Percentiles rank a stretch among this genome's conserved stretches.
Conservation (phyloP, 2,888 invertebrate species). For the Pocota personata region DNA sequence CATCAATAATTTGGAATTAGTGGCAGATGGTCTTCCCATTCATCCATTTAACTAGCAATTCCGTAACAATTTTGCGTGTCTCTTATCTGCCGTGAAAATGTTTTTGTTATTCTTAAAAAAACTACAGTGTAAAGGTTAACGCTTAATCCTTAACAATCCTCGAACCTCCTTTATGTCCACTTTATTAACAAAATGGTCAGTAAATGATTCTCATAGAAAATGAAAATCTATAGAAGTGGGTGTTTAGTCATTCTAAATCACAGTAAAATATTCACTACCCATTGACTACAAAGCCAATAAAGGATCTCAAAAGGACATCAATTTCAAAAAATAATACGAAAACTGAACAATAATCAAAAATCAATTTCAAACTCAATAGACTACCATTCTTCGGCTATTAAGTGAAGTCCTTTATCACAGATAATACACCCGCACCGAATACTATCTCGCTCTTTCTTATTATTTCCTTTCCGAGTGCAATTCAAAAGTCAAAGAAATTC, state of each 20-base stretch:
- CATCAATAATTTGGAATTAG: conserved; percentile 67
- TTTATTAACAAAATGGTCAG: conserved; percentile 51
- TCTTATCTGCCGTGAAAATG: conserved; percentile 44
- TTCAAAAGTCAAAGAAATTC: conserved; percentile 62
- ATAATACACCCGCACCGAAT: conserved; percentile 35
- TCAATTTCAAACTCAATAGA: conserved; percentile 76
- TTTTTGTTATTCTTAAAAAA: conserved; percentile 13
- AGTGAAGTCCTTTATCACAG: conserved; percentile 69
- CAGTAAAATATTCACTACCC: conserved; percentile 31
- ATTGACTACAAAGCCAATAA: conserved; percentile 52
- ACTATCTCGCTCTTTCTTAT: not conserved
- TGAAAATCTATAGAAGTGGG: conserved; percentile 39
- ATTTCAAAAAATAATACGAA: conserved; percentile 62
- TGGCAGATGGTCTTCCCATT: conserved; percentile 48
- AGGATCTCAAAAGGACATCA: conserved; percentile 55
- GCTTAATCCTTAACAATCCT: conserved; percentile 37
- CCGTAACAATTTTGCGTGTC: conserved; percentile 57
- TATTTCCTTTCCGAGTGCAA: conserved; percentile 39
- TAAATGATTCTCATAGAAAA: conserved; percentile 38
- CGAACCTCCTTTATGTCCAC: conserved; percentile 36
- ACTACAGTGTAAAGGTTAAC: conserved; percentile 12
- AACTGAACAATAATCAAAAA: conserved; percentile 76
- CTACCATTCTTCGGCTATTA: conserved; percentile 75
- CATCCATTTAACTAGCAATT: not conserved
- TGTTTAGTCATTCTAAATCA: conserved; percentile 57